These are phyloP conservation scores for Elegia similella DNA, from an alignment of 2,888 invertebrate species.

Conservation along the genomic window DNA sequence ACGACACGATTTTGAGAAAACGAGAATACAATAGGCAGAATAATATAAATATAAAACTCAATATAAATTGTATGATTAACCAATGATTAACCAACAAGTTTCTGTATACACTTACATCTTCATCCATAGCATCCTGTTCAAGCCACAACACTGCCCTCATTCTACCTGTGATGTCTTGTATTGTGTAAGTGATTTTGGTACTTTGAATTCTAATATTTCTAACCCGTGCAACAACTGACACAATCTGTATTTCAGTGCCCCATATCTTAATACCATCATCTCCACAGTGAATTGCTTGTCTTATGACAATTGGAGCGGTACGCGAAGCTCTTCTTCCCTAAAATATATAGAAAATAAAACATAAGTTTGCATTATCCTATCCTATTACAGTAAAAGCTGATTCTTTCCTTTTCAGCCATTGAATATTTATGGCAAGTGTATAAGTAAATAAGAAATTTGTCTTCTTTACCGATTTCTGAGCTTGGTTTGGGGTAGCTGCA, in stretches of 20 bases:
- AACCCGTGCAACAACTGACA: slow-evolving; percentile 65
- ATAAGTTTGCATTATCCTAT: not conserved
- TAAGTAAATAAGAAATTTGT: not conserved
- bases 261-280: slow-evolving; percentile 77
- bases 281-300: slow-evolving; percentile 69
- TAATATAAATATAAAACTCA: too few relatives aligned
- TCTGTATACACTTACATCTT: slow-evolving; percentile 56
- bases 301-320: slow-evolving; percentile 74
- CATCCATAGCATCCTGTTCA: slow-evolving; percentile 74
- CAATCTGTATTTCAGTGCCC: slow-evolving; percentile 76
- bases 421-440: not conserved
- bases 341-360: slow-evolving; percentile 20
- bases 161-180: slow-evolving; percentile 75
- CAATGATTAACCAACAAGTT: not conserved
- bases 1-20: too few relatives aligned
- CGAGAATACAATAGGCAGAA: too few relatives aligned
- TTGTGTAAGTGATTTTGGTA: slow-evolving; percentile 75
- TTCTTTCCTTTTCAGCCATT: too few relatives aligned
- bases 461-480: slow-evolving; percentile 59
- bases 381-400: too few relatives aligned
- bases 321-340: slow-evolving; percentile 70
- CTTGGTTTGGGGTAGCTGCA: slow-evolving; percentile 67
- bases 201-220: slow-evolving; percentile 72
- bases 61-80: not conserved
- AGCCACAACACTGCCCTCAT: slow-evolving; percentile 76